Percentiles rank a stretch among this genome's conserved stretches.
Evolutionary conservation across 2,113 vertebrate species (phyloP).

Genomic region (Alouatta palliata): DNA sequence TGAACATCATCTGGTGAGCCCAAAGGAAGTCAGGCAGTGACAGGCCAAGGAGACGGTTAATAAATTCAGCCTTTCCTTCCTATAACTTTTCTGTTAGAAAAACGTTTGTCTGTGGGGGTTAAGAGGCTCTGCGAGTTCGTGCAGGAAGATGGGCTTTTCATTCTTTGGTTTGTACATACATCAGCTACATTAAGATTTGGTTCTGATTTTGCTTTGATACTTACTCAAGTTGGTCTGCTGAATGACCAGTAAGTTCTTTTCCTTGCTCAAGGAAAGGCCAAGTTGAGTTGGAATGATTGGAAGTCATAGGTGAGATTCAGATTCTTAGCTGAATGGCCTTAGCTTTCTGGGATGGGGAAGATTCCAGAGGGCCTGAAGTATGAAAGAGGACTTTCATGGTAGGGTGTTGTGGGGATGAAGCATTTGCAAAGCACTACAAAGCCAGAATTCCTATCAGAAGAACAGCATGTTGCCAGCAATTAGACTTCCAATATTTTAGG

Average conservation of each 20-base stretch:
- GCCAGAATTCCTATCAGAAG: not conserved
- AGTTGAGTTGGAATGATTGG: not conserved
- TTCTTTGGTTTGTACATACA: not conserved
- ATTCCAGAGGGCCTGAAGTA: not conserved
- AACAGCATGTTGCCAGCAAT: not conserved
- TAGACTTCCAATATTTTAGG: not conserved
- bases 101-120: not conserved
- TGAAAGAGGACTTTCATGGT: not conserved
- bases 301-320: not conserved
- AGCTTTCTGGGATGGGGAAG: not conserved
- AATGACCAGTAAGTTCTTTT: not conserved
- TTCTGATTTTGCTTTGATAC: not conserved
- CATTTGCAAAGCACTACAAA: not conserved
- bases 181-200: rapidly evolving
- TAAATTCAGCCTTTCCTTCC: slow-evolving; percentile 64
- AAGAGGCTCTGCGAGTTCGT: not conserved
- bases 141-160: not conserved
- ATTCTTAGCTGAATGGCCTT: not conserved
- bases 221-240: not conserved
- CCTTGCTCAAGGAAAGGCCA: not conserved
- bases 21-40: slow-evolving; percentile 54
- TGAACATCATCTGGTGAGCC: slow-evolving; percentile 52
- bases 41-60: slow-evolving; percentile 59
- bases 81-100: slow-evolving; percentile 45
- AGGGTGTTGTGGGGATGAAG: not conserved